Evolutionary conservation across 2,888 invertebrate species (phyloP).

Genomic region (Tetheella fluctuosa): DNA sequence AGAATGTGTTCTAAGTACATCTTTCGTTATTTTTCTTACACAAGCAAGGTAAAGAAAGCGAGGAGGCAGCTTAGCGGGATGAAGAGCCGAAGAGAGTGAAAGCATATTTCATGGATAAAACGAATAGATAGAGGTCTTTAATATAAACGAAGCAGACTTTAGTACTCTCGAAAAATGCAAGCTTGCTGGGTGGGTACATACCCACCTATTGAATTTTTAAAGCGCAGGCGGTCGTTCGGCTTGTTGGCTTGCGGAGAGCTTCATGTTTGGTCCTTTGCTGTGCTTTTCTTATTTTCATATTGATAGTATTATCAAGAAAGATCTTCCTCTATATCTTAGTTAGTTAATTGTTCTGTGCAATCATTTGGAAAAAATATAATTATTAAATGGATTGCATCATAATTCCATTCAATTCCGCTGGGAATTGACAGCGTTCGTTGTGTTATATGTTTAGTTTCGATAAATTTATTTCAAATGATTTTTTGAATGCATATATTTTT

Average conservation of each 20-base stretch:
- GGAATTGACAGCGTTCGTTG: no score
- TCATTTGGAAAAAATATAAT: no score
- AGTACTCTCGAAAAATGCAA: slow-evolving; percentile 82
- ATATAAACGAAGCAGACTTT: slow-evolving; percentile 83
- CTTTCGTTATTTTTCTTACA: not conserved
- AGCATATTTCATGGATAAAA: slow-evolving; percentile 81
- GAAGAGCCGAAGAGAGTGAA: slow-evolving; percentile 74
- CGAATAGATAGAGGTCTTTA: slow-evolving; percentile 84
- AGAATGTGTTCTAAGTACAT: no score
- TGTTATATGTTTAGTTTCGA: no score
- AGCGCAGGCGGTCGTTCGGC: slow-evolving; percentile 50
- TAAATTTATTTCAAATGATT: no score
- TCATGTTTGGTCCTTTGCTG: slow-evolving; percentile 14
- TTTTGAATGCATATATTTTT: no score
- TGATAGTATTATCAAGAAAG: no score
- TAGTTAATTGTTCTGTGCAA: no score
- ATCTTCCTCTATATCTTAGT: no score
- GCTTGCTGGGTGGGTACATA: slow-evolving; percentile 65
- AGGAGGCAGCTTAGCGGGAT: slow-evolving; percentile 40
- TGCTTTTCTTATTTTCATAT: not conserved
- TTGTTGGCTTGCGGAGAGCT: slow-evolving; percentile 34
- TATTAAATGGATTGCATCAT: no score
- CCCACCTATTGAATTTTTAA: slow-evolving; percentile 82
- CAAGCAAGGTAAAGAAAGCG: slow-evolving; percentile 12
- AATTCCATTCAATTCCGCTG: no score